These are phyloP conservation scores for Megalops atlanticus DNA, from an alignment of 2,113 vertebrate genomes.

Conservation along the genomic window DNA sequence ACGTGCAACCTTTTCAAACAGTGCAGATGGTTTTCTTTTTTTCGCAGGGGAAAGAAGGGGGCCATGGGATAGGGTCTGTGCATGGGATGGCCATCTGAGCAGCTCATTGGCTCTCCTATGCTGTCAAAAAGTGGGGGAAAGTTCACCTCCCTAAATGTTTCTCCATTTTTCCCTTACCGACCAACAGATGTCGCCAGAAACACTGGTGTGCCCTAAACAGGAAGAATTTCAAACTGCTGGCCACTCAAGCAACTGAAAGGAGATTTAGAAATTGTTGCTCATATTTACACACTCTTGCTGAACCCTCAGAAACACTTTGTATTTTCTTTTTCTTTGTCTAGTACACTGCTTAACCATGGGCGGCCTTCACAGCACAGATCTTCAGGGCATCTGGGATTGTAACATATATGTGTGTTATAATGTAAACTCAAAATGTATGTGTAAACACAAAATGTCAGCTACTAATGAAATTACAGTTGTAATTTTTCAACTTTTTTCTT, in stretches of 20 bases:
- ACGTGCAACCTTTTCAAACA: not conserved
- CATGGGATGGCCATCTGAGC: not conserved
- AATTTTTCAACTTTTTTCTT: no score
- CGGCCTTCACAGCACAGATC: no score
- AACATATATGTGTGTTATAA: no score
- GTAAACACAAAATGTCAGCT: no score
- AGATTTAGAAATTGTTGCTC: not conserved
- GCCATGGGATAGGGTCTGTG: not conserved
- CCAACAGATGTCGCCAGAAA: constrained; percentile 21
- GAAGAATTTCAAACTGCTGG: not conserved
- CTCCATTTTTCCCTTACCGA: not conserved
- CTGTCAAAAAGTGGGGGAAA: constrained; percentile 26
- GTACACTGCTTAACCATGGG: no score
- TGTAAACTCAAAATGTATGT: no score
- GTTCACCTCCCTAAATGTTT: not conserved
- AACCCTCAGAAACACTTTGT: no score
- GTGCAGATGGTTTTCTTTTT: not conserved
- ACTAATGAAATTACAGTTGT: no score
- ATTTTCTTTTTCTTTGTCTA: no score
- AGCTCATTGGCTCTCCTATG: not conserved
- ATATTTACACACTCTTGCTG: no score
- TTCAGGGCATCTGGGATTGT: no score
- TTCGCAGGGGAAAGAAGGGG: not conserved
- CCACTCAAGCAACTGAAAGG: no score
- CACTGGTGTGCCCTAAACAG: not conserved